Percentiles rank a stretch among this genome's conserved stretches.
These are phyloP conservation scores for Salvator merianae DNA, from an alignment of 2,113 vertebrate species.

Conservation along the genomic window DNA sequence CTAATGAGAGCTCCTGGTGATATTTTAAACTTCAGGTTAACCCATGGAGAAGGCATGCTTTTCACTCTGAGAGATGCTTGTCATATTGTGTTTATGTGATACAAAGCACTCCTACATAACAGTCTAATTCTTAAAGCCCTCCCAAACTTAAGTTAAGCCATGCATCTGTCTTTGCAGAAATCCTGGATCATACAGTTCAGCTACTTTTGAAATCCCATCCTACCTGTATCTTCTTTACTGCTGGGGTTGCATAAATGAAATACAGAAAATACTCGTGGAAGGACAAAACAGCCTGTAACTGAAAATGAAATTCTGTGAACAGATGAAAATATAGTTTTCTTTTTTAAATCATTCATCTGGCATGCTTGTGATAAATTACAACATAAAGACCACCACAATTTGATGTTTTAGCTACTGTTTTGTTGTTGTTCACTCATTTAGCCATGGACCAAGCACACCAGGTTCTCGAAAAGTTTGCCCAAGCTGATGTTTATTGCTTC, in stretches of 20 bases:
- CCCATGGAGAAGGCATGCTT: not conserved
- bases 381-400: too few species aligned
- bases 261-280: not conserved
- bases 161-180: not conserved
- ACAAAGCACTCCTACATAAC: not conserved
- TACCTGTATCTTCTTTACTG: not conserved
- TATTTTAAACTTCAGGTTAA: conserved; percentile 14
- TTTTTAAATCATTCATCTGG: not conserved
- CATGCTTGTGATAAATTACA: too few species aligned
- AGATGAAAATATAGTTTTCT: not conserved
- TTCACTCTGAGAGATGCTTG: not conserved
- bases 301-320: not conserved
- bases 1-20: conserved; percentile 1
- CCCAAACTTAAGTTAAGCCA: not conserved
- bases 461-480: too few species aligned
- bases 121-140: not conserved
- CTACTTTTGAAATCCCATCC: not conserved
- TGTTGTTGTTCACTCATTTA: too few species aligned
- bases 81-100: conserved; percentile 11
- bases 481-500: too few species aligned
- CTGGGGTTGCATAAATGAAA: not conserved
- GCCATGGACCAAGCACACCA: too few species aligned
- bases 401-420: too few species aligned
- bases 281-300: not conserved
- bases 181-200: not conserved